These are phyloP conservation scores for Drosophila takahashii DNA, from an alignment of 1,140 invertebrate genomes.

Conservation along the genomic window DNA sequence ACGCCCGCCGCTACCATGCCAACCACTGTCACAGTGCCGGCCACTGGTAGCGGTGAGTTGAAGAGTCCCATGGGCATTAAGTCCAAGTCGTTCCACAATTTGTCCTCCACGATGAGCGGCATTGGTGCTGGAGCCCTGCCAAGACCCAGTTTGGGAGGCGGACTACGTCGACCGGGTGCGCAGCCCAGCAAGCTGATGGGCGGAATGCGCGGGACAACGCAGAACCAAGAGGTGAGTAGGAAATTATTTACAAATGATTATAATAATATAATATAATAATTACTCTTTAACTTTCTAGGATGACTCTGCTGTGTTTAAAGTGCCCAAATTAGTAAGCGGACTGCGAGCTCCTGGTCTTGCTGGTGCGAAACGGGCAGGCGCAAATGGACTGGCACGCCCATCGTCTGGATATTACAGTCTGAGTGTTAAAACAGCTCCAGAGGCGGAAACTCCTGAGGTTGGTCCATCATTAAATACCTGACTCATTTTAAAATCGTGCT, in stretches of 20 bases:
- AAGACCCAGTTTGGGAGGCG: constrained; percentile 51
- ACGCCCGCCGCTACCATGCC: constrained; percentile 16
- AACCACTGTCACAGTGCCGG: constrained; percentile 6
- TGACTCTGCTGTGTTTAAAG: constrained; percentile 64
- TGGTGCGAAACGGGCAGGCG: constrained; percentile 43
- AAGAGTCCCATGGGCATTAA: constrained; percentile 84
- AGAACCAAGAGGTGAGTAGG: constrained; percentile 44
- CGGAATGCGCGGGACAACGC: constrained; percentile 19
- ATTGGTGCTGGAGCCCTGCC: constrained; percentile 17
- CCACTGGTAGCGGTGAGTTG: constrained; percentile 41
- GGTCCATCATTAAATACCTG: too few relatives aligned
- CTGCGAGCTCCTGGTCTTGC: constrained; percentile 56
- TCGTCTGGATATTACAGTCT: constrained; percentile 81
- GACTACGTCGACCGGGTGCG: constrained; percentile 40
- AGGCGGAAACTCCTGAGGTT: constrained; percentile 65
- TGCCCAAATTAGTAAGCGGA: constrained; percentile 69
- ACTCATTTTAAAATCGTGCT: background rate
- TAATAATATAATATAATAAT: background rate
- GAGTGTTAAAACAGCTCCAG: constrained; percentile 54
- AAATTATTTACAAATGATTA: too few relatives aligned
- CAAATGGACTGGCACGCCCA: constrained; percentile 72
- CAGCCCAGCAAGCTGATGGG: constrained; percentile 36
- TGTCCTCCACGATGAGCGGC: constrained; percentile 64
- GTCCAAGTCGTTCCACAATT: constrained; percentile 82
- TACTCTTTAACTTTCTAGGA: constrained; percentile 24